Percentiles rank a stretch among this genome's conserved stretches.
Conservation (phyloP, 2,888 invertebrate species). For the Listrodromus nycthemerus region DNA sequence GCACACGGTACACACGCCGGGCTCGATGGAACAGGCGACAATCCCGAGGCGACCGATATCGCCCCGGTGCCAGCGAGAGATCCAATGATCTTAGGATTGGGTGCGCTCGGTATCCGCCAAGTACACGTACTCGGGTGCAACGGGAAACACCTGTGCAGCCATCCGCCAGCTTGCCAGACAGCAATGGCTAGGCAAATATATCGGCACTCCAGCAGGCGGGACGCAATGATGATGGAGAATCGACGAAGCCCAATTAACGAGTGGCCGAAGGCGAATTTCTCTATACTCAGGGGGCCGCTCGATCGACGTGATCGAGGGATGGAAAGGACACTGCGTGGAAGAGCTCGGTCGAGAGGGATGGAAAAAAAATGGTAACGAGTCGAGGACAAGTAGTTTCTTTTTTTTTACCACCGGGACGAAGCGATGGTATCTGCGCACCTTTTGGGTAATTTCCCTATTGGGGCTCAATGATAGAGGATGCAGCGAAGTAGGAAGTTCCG, state of each 20-base stretch:
- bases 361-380: slow-evolving; percentile 12
- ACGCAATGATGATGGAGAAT: slow-evolving; percentile 38
- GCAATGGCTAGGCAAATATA: slow-evolving; percentile 5
- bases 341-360: background rate
- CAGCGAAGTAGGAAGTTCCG: slow-evolving; percentile 58
- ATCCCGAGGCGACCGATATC: slow-evolving; percentile 21
- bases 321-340: background rate
- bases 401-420: background rate
- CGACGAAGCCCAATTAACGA: slow-evolving; percentile 70
- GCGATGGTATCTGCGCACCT: slow-evolving; percentile 15
- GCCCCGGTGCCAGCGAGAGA: background rate
- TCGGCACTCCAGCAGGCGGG: background rate
- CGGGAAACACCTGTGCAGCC: slow-evolving; percentile 3
- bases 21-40: slow-evolving; percentile 11
- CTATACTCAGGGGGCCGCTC: background rate
- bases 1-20: background rate
- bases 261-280: slow-evolving; percentile 33
- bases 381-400: slow-evolving; percentile 12
- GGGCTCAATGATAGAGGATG: slow-evolving; percentile 46
- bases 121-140: slow-evolving; percentile 1
- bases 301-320: background rate
- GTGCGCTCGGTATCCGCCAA: background rate
- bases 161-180: slow-evolving; percentile 12
- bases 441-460: slow-evolving; percentile 56
- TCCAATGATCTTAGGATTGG: slow-evolving; percentile 15